Evolutionary conservation across 2,113 vertebrate species (phyloP).

Genomic region (Nibea coibor): DNA sequence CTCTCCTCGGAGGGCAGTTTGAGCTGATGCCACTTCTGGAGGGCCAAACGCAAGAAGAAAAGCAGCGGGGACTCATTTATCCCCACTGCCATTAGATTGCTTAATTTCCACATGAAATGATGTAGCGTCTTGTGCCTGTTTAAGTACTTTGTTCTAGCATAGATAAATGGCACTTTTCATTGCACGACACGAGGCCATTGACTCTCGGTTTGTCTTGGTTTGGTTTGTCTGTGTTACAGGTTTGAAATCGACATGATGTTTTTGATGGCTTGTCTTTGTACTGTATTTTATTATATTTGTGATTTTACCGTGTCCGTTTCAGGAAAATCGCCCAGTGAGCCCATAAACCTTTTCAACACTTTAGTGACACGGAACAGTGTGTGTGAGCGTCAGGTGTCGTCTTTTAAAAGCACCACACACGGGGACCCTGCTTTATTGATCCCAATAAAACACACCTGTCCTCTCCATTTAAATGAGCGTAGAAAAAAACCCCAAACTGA

Average conservation of each 20-base stretch:
- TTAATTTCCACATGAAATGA: conserved; percentile 56
- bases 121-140: conserved; percentile 46
- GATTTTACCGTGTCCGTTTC: not conserved
- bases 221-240: not conserved
- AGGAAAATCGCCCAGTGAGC: not conserved
- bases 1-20: conserved; percentile 47
- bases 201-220: not conserved
- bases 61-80: conserved; percentile 44
- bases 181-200: conserved; percentile 9
- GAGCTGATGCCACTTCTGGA: conserved; percentile 52
- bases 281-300: not conserved
- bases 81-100: conserved; percentile 22
- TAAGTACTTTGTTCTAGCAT: conserved; percentile 34
- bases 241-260: not conserved
- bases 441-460: conserved; percentile 64
- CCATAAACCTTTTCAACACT: conserved; percentile 31
- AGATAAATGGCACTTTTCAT: conserved; percentile 25
- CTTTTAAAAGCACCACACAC: conserved; percentile 17
- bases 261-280: conserved; percentile 7
- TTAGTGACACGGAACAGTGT: conserved; percentile 23
- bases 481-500: not conserved
- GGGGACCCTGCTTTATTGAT: conserved; percentile 66
- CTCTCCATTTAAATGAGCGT: not conserved
- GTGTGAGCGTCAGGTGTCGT: conserved; percentile 33
- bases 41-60: conserved; percentile 26